Conservation (phyloP, 1,140 invertebrate species). For the Drosophila ogumai region DNA sequence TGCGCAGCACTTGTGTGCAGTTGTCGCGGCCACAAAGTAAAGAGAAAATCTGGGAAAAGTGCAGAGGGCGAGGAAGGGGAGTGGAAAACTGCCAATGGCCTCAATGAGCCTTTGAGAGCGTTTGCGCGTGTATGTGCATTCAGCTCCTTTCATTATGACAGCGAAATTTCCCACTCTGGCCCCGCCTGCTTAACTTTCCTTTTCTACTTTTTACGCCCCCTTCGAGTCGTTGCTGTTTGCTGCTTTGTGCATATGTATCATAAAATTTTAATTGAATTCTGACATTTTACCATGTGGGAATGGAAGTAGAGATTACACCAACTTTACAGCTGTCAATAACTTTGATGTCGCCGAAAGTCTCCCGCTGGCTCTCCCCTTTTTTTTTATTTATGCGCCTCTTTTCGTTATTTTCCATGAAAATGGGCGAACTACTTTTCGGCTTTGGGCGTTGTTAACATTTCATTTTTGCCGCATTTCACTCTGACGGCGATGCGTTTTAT, state of each 20-base stretch:
- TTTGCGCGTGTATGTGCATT: constrained; percentile 20
- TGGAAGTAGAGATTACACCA: constrained; percentile 56
- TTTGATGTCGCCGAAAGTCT: constrained; percentile 57
- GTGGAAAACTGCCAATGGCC: constrained; percentile 69
- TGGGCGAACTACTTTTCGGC: constrained; percentile 74
- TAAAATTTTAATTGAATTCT: constrained; percentile 82
- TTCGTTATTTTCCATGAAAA: constrained; percentile 47
- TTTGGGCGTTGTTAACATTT: constrained; percentile 67
- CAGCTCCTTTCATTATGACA: constrained; percentile 70
- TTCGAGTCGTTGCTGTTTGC: constrained; percentile 28
- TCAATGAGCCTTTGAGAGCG: constrained; percentile 53
- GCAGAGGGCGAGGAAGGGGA: not conserved
- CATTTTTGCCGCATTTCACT: constrained; percentile 57
- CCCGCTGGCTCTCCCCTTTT: not conserved
- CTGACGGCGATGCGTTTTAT: constrained; percentile 44
- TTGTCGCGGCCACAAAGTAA: constrained; percentile 67
- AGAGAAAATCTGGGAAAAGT: constrained; percentile 27
- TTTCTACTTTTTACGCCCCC: constrained; percentile 38
- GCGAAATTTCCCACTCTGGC: constrained; percentile 28
- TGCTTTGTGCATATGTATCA: constrained; percentile 67
- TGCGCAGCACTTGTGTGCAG: constrained; percentile 72
- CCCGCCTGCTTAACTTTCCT: constrained; percentile 35
- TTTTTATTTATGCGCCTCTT: constrained; percentile 69
- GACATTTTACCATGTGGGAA: constrained; percentile 68
- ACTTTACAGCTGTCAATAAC: constrained; percentile 81